Conservation (phyloP, 2,797 vertebrate genomes). For the Mallotus villosus region DNA sequence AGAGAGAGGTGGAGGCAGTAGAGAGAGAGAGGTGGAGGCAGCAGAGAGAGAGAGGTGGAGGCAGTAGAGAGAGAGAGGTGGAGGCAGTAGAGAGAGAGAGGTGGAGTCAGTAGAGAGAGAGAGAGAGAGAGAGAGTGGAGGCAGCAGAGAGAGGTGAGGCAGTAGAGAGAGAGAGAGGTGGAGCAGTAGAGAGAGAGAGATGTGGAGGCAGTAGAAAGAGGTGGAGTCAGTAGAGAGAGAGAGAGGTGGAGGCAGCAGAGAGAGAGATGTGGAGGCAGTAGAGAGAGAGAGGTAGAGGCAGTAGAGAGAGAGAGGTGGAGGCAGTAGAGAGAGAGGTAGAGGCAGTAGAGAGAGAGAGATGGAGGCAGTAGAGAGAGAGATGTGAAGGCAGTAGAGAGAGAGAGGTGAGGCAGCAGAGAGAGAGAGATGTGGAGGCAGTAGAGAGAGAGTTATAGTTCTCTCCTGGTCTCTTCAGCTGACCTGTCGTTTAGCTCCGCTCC, state of each 20-base stretch:
- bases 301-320: slow-evolving; percentile 22
- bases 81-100: no score
- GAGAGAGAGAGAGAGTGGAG: slow-evolving; percentile 57
- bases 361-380: background rate
- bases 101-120: slow-evolving; percentile 39
- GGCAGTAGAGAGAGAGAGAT: background rate
- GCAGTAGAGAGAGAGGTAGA: background rate
- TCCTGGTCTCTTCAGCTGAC: slow-evolving; percentile 77
- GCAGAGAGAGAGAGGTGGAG: no score
- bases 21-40: no score
- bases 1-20: no score
- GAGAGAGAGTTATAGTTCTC: slow-evolving; percentile 82
- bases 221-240: no score
- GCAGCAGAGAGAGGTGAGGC: slow-evolving; percentile 53
- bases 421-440: background rate
- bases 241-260: slow-evolving; percentile 35
- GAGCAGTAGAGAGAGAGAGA: no score
- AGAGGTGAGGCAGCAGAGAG: slow-evolving; percentile 48
- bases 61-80: no score
- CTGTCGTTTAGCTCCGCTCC: slow-evolving; percentile 78
- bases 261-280: slow-evolving; percentile 43
- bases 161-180: no score
- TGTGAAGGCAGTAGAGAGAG: background rate
- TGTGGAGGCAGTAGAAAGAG: no score
- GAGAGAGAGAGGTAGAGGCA: slow-evolving; percentile 54